phyloP scores from a whole-genome alignment of 1,140 invertebrate genomes.

The Cydia fagiglandana region DNA sequence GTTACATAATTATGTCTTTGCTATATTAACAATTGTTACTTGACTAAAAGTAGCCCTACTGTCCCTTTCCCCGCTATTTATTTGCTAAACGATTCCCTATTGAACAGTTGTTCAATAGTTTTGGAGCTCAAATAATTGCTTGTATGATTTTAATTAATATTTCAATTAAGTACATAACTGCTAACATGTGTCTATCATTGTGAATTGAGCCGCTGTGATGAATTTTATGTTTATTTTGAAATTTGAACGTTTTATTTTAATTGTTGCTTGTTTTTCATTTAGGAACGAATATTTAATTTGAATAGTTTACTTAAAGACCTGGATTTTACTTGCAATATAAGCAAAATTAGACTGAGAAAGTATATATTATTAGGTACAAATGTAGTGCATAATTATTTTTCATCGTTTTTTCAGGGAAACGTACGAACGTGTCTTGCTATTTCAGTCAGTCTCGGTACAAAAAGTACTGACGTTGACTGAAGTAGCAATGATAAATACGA shows the following conservation, averaged over 20 bases:
- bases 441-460: too few relatives aligned
- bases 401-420: too few relatives aligned
- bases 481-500: too few relatives aligned
- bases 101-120: conserved; percentile 28
- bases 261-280: neutral
- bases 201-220: neutral
- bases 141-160: conserved; percentile 25
- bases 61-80: neutral
- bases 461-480: too few relatives aligned
- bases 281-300: neutral
- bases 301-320: neutral
- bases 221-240: neutral
- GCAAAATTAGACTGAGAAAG: too few relatives aligned
- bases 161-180: neutral
- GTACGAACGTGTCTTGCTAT: too few relatives aligned
- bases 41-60: neutral
- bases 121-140: conserved; percentile 4
- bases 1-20: too few relatives aligned
- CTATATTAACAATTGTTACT: too few relatives aligned
- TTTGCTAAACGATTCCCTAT: conserved; percentile 24
- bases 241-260: neutral
- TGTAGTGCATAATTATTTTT: too few relatives aligned
- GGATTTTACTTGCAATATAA: too few relatives aligned
- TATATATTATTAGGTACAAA: too few relatives aligned
- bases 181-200: neutral